Conservation (phyloP, 2,888 invertebrate species). For the Lobophora halterata region DNA sequence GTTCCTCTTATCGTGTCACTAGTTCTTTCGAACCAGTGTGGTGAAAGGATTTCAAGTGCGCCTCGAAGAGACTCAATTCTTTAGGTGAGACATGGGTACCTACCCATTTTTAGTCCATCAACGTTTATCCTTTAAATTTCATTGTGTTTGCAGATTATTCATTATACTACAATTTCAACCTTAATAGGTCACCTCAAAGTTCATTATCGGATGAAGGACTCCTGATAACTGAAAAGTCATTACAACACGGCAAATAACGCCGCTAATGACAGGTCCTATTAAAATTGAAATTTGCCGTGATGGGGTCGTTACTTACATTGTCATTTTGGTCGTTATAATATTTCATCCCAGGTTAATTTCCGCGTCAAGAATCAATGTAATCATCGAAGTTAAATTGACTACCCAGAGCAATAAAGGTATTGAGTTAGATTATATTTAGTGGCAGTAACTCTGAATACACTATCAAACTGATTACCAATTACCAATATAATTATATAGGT, state of each 20-base stretch:
- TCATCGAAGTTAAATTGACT: too few species aligned
- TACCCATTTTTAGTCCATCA: too few species aligned
- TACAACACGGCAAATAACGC: slow-evolving; percentile 54
- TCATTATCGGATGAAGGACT: slow-evolving; percentile 6
- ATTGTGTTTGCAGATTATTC: slow-evolving; percentile 17
- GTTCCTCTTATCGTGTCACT: too few species aligned
- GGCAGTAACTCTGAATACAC: too few species aligned
- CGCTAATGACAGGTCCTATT: slow-evolving; percentile 57
- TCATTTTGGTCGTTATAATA: slow-evolving; percentile 18
- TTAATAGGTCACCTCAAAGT: slow-evolving; percentile 4
- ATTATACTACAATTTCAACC: slow-evolving; percentile 7
- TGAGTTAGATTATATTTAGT: too few species aligned
- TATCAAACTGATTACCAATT: too few species aligned
- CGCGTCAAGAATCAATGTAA: slow-evolving; percentile 3
- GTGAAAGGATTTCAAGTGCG: too few species aligned
- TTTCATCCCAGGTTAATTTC: slow-evolving; percentile 8
- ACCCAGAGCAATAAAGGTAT: too few species aligned
- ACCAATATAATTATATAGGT: too few species aligned
- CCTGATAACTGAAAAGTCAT: slow-evolving; percentile 52
- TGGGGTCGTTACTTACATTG: slow-evolving; percentile 22
- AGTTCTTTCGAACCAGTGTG: too few species aligned
- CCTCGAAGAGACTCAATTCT: too few species aligned
- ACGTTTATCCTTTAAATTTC: slow-evolving; percentile 18
- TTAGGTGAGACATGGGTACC: too few species aligned
- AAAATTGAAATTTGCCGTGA: slow-evolving; percentile 51